phyloP scores from a whole-genome alignment of 2,113 vertebrate genomes.

The Phrynosoma blainvillii region DNA sequence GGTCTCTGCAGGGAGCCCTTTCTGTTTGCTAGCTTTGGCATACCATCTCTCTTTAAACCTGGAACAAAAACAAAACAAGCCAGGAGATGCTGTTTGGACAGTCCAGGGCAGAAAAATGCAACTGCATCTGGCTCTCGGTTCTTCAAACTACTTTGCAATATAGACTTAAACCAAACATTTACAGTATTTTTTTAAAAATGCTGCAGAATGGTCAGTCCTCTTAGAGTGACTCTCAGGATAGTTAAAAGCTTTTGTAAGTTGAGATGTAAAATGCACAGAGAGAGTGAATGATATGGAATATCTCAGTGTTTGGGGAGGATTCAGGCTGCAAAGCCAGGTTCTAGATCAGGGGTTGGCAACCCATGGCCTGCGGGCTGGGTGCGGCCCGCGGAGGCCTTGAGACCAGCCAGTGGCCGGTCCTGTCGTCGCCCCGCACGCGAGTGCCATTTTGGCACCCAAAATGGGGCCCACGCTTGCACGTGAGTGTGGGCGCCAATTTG shows the following conservation, averaged over 20 bases:
- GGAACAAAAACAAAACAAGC: not conserved
- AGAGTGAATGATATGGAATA: not conserved
- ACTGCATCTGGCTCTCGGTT: too few relatives aligned
- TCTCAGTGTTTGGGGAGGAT: not conserved
- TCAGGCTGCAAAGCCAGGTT: too few relatives aligned
- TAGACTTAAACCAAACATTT: not conserved
- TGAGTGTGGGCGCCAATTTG: too few relatives aligned
- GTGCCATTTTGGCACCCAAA: too few relatives aligned
- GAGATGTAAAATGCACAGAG: not conserved
- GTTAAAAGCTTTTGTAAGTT: not conserved
- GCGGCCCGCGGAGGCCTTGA: too few relatives aligned
- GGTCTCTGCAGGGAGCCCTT: not conserved
- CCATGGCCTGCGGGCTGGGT: too few relatives aligned
- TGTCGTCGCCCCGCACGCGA: too few relatives aligned
- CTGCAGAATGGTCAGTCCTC: not conserved
- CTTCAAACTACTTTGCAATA: not conserved
- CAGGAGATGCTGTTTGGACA: not conserved
- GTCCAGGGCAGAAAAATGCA: not conserved
- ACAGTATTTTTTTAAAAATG: not conserved
- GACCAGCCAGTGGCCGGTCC: too few relatives aligned
- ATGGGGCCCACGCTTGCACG: too few relatives aligned
- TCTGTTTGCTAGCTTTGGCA: constrained; percentile 14
- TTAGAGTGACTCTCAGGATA: not conserved
- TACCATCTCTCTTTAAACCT: not conserved
- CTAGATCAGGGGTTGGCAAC: too few relatives aligned